phyloP scores from a whole-genome alignment of 2,113 vertebrate genomes.

The Calypte anna region DNA sequence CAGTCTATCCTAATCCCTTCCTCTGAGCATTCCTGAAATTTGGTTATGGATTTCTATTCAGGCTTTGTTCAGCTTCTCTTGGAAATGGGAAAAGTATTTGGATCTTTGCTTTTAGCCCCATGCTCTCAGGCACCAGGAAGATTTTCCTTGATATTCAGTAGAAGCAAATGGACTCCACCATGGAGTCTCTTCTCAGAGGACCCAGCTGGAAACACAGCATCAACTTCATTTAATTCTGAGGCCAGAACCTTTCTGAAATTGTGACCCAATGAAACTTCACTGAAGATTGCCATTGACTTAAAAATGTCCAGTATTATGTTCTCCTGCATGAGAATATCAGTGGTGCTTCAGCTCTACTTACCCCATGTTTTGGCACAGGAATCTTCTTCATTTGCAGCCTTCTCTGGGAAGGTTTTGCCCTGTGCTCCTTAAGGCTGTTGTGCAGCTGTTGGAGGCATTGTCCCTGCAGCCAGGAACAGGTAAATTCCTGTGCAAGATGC shows the following conservation, averaged over 20 bases:
- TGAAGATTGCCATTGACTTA: background rate
- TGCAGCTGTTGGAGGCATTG: background rate
- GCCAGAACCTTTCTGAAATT: background rate
- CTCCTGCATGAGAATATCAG: background rate
- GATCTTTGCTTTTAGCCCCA: background rate
- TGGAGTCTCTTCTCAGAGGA: background rate
- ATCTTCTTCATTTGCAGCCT: background rate
- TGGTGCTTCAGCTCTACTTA: background rate
- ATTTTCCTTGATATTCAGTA: background rate
- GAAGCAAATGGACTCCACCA: background rate
- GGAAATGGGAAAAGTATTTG: background rate
- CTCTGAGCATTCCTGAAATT: background rate
- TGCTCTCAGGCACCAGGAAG: background rate
- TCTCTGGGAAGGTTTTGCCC: background rate
- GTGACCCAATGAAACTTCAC: background rate
- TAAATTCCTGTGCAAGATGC: background rate
- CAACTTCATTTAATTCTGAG: background rate
- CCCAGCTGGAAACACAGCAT: background rate
- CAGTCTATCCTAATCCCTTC: background rate
- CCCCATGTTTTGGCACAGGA: background rate
- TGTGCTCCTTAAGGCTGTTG: background rate
- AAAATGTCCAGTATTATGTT: background rate
- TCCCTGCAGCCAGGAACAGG: background rate
- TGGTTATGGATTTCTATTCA: background rate
- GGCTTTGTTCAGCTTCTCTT: background rate